phyloP scores from a whole-genome alignment of 2,888 invertebrate genomes.

The Coecobrya sp. region DNA sequence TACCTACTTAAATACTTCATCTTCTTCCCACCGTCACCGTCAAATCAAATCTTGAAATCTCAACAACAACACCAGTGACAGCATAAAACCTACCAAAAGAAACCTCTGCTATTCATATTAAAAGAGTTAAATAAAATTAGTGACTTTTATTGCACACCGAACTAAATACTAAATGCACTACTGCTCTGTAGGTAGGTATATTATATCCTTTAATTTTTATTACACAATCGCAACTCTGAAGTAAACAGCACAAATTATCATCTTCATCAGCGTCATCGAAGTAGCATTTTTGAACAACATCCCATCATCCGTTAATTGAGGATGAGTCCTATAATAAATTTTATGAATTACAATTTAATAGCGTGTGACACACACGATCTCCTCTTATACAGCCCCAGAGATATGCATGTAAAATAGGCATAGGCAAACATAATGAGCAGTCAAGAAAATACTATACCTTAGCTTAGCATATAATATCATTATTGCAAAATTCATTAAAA shows the following conservation, averaged over 20 bases:
- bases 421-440: slow-evolving; percentile 17
- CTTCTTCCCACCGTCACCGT: no score
- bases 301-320: slow-evolving; percentile 62
- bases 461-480: not conserved
- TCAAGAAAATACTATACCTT: not conserved
- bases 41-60: no score
- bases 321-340: slow-evolving; percentile 67
- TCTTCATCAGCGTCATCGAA: not conserved
- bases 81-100: no score
- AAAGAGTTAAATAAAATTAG: no score
- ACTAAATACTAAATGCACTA: no score
- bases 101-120: no score
- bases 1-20: no score
- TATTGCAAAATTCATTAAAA: slow-evolving; percentile 12
- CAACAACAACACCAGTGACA: no score
- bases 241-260: not conserved
- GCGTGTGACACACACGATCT: slow-evolving; percentile 62
- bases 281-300: not conserved
- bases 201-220: not conserved
- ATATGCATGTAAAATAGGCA: not conserved
- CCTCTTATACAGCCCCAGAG: slow-evolving; percentile 34
- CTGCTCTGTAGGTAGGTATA: no score
- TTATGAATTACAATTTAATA: slow-evolving; percentile 68
- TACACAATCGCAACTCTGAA: not conserved
- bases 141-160: no score